Percentiles rank a stretch among this genome's conserved stretches.
These are phyloP conservation scores for Nysson spinosus DNA, from an alignment of 2,888 invertebrate genomes.

Conservation along the genomic window DNA sequence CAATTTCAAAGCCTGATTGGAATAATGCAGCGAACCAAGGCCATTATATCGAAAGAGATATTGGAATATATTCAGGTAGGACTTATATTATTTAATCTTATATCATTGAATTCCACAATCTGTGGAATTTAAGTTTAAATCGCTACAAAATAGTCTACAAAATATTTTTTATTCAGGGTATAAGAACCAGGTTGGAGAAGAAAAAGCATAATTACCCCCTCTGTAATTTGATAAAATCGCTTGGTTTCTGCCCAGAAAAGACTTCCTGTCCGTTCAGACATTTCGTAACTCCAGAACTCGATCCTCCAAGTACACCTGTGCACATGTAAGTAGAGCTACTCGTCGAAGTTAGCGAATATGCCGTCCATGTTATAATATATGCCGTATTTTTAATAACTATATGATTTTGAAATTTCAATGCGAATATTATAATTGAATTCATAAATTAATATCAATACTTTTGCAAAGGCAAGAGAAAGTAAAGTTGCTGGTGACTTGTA, in stretches of 20 bases:
- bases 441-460: constrained; percentile 9
- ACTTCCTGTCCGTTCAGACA: constrained; percentile 83
- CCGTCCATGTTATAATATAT: too few relatives aligned
- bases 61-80: constrained; percentile 69
- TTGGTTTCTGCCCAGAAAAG: constrained; percentile 82
- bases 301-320: constrained; percentile 79
- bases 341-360: too few relatives aligned
- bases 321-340: constrained; percentile 50
- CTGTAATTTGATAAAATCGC: constrained; percentile 82
- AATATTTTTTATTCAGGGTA: constrained; percentile 46
- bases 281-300: constrained; percentile 79
- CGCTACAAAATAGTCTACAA: too few relatives aligned
- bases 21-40: constrained; percentile 79
- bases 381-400: too few relatives aligned
- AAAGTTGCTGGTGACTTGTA: constrained; percentile 65
- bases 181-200: constrained; percentile 64
- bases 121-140: too few relatives aligned
- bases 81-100: background rate
- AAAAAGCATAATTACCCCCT: constrained; percentile 79
- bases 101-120: too few relatives aligned
- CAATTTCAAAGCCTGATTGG: constrained; percentile 82
- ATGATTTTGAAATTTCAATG: too few relatives aligned
- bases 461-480: constrained; percentile 70
- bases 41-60: constrained; percentile 66
- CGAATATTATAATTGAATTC: background rate